Evolutionary conservation across 1,140 invertebrate species (phyloP).

Genomic region (Anoplolepis gracilipes): DNA sequence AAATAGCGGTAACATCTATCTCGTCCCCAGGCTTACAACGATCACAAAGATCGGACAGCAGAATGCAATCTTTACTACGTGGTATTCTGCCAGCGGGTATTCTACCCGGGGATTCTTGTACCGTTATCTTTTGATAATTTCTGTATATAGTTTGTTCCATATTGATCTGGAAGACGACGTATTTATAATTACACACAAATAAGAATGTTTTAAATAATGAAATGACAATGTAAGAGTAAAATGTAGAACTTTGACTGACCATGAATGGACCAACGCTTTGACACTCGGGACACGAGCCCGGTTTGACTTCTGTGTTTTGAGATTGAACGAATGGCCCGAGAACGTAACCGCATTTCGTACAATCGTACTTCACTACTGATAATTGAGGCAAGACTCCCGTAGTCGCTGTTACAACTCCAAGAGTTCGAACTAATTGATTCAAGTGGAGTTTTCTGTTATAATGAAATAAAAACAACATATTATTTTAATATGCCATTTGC

Average conservation of each 20-base stretch:
- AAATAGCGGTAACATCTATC: constrained; percentile 97
- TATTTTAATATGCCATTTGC: constrained; percentile 26
- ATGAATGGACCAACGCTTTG: constrained; percentile 98
- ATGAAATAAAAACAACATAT: constrained; percentile 62
- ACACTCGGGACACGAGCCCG: constrained; percentile 98
- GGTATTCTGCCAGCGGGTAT: constrained; percentile 98
- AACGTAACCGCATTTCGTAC: constrained; percentile 97
- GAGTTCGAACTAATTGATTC: constrained; percentile 97
- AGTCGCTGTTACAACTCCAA: constrained; percentile 98
- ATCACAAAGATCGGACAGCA: constrained; percentile 98
- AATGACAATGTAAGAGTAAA: constrained; percentile 27
- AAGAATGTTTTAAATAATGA: neutral
- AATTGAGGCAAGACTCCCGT: constrained; percentile 98
- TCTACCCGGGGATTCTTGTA: constrained; percentile 98
- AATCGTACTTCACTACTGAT: constrained; percentile 98
- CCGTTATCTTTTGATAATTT: constrained; percentile 99
- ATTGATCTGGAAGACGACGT: constrained; percentile 89
- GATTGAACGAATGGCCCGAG: constrained; percentile 98
- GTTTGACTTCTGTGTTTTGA: constrained; percentile 97
- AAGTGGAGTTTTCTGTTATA: constrained; percentile 95
- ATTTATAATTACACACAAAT: constrained; percentile 21
- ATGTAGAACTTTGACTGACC: constrained; percentile 85
- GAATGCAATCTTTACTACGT: constrained; percentile 98
- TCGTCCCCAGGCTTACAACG: constrained; percentile 99
- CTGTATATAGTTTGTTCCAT: constrained; percentile 99